phyloP scores from a whole-genome alignment of 2,797 vertebrate species.

The Loris lydekkerianus region DNA sequence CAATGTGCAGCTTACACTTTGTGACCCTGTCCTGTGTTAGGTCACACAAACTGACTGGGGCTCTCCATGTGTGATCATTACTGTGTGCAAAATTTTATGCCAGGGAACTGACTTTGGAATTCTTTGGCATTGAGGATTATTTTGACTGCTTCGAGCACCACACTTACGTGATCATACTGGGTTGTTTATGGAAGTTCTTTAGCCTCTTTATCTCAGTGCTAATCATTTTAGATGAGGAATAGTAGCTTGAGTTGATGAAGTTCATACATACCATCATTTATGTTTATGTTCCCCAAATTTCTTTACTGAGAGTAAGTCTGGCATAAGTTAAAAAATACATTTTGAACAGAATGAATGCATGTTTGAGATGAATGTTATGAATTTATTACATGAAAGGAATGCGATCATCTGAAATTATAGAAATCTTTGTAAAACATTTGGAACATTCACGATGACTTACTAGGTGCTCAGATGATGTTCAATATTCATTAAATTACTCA shows the following conservation, averaged over 20 bases:
- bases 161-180: not conserved
- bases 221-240: not conserved
- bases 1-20: not conserved
- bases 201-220: not conserved
- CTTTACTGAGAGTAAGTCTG: constrained; percentile 31
- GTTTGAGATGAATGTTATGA: not conserved
- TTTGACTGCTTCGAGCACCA: not conserved
- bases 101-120: not conserved
- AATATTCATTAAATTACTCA: constrained; percentile 23
- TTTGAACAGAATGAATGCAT: constrained; percentile 4
- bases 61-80: not conserved
- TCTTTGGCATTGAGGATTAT: not conserved
- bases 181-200: not conserved
- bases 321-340: not conserved
- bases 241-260: not conserved
- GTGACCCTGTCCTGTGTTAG: not conserved
- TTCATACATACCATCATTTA: not conserved
- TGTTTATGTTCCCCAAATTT: not conserved
- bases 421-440: not conserved
- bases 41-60: not conserved
- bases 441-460: not conserved
- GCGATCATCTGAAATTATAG: not conserved
- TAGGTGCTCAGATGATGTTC: not conserved
- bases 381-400: not conserved
- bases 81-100: not conserved